Conservation (phyloP, 2,113 vertebrate genomes). For the Gyps fulvus region DNA sequence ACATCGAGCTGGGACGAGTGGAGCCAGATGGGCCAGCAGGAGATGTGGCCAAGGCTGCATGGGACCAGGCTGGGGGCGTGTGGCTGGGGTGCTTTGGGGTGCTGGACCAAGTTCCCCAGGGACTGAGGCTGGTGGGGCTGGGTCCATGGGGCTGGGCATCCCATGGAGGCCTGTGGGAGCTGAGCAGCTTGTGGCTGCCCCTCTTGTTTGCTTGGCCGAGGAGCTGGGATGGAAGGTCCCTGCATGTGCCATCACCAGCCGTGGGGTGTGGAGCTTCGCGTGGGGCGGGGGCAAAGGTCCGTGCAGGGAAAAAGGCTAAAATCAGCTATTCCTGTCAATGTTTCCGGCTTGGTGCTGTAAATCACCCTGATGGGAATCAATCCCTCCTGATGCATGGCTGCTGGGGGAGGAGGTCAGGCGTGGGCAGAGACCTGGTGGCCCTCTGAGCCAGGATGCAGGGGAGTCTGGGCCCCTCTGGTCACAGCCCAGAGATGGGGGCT, state of each 20-base stretch:
- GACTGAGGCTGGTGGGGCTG: not conserved
- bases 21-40: not conserved
- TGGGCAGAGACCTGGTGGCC: not conserved
- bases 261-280: fast-evolving
- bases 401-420: not conserved
- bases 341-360: not conserved
- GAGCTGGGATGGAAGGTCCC: not conserved
- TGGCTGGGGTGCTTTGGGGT: not conserved
- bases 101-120: not conserved
- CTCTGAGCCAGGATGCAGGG: fast-evolving
- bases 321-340: fast-evolving
- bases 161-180: not conserved
- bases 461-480: not conserved
- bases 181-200: not conserved
- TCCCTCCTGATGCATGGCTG: not conserved
- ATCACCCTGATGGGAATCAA: not conserved
- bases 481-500: not conserved
- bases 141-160: not conserved
- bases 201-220: not conserved
- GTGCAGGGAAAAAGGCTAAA: not conserved
- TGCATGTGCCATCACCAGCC: fast-evolving
- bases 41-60: not conserved
- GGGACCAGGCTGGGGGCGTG: not conserved
- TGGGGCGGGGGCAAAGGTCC: not conserved
- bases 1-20: not conserved